A percentile compares a stretch with the other conserved stretches of the same genome.
phyloP scores from a whole-genome alignment of 2,888 invertebrate species.

The Xestoiulus laeticollis region DNA sequence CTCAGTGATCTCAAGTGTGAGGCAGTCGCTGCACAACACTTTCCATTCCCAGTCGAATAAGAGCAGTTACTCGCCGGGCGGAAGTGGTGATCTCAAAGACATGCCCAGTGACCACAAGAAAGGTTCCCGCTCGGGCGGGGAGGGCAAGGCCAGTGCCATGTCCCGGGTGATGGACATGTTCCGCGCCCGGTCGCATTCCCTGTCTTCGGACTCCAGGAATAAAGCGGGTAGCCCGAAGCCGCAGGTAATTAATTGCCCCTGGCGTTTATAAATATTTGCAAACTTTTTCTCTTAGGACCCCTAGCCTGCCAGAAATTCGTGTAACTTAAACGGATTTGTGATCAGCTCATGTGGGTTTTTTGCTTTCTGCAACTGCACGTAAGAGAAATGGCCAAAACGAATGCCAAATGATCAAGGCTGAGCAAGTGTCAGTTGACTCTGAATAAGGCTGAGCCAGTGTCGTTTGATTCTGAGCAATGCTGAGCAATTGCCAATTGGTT shows the following conservation, averaged over 20 bases:
- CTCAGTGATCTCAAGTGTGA: slow-evolving; percentile 85
- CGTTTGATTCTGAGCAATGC: too few species aligned
- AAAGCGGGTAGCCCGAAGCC: slow-evolving; percentile 65
- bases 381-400: background rate
- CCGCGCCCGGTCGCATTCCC: slow-evolving; percentile 75
- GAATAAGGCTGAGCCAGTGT: too few species aligned
- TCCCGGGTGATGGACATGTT: slow-evolving; percentile 93
- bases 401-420: background rate
- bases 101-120: slow-evolving; percentile 57
- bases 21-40: slow-evolving; percentile 69
- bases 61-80: slow-evolving; percentile 33
- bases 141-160: slow-evolving; percentile 71
- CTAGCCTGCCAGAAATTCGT: background rate
- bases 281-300: background rate
- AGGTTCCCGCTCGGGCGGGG: slow-evolving; percentile 50
- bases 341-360: background rate
- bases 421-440: background rate
- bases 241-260: slow-evolving; percentile 53
- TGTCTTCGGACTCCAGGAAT: slow-evolving; percentile 74
- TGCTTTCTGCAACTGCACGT: background rate
- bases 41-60: slow-evolving; percentile 55
- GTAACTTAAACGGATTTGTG: background rate
- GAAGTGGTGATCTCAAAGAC: slow-evolving; percentile 53
- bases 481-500: too few species aligned
- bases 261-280: background rate